Evolutionary conservation across 2,888 invertebrate species (phyloP), one percentile per base, ranked within the genome.

Genomic region (Diogma glabrata): DNA sequence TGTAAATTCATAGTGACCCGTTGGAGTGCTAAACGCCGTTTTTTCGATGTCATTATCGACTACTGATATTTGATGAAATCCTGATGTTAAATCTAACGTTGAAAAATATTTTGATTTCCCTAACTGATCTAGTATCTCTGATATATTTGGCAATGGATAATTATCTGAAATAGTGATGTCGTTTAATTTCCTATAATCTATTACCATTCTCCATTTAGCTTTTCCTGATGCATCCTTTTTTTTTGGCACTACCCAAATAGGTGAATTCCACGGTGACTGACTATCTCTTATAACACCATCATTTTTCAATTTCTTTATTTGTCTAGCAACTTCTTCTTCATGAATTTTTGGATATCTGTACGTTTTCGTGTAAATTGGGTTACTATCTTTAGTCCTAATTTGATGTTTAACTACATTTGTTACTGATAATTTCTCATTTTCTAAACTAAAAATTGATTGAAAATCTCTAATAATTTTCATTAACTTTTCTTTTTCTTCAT

Each of bases 301-400:
- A 12, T 28, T 28, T 28, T 12, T 12, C n/a, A 28, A 3, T n/a
- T 28, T 28, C 10, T 28, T n/a, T 9, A 28, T 28, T 28, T 3
- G 59, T 38, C 23, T 54, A 38, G 58, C 36, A 17, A 63, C 58
- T 56, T 63, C 60, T 49, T 56, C 23, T 51, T 60, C 59, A 49
- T 62, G 57, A 12, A 60, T 38, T 47, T 56, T 52, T 10, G 62
- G 61, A 47, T 60, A 61, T 22, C 59, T 36, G 52, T 61, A 63
- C 10, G 55, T 46, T 54, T 59, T 60, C n/a, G 57, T 46, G 49
- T 57, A 51, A 40, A 60, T 51, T 4, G 60, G 61, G 9, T 28
- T 28, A 12, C n/a, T n/a, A 2, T n/a, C n/a, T 9, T 12, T 9
- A 12, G n/a, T 12, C 2, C n/a, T 28, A 28, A 28, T 28, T 28